Evolutionary conservation across 2,888 invertebrate species (phyloP).

Genomic region (Pyrrhia umbra): DNA sequence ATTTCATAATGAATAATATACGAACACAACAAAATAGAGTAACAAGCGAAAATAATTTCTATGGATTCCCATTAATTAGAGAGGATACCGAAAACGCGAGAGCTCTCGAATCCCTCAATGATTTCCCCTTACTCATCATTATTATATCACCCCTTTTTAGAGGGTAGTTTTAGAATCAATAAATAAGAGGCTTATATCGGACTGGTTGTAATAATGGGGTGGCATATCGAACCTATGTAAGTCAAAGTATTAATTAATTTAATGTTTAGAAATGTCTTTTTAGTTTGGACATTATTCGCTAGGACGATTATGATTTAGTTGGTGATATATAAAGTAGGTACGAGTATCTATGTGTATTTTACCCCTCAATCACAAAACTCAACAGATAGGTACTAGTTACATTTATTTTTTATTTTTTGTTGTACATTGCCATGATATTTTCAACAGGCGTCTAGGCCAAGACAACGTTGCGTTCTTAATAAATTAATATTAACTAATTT

Average conservation of each 20-base stretch:
- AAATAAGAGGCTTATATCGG: conserved; percentile 59
- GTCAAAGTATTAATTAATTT: conserved; percentile 16
- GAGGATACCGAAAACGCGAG: conserved; percentile 52
- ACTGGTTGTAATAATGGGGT: conserved; percentile 51
- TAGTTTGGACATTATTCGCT: not conserved
- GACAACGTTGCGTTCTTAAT: not conserved
- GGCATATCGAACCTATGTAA: conserved; percentile 40
- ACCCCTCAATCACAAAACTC: no score
- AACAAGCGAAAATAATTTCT: conserved; percentile 39
- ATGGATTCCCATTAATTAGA: conserved; percentile 59
- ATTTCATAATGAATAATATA: conserved; percentile 2
- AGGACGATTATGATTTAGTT: no score
- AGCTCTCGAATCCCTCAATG: conserved; percentile 47
- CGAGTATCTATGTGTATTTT: no score
- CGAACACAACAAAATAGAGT: conserved; percentile 28
- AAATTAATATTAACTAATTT: not conserved
- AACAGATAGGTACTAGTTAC: no score
- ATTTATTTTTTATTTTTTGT: no score
- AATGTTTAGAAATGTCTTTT: not conserved
- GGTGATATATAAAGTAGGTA: no score
- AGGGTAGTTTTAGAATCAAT: conserved; percentile 63
- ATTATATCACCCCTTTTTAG: conserved; percentile 56
- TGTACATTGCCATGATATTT: no score
- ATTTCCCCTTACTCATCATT: conserved; percentile 60
- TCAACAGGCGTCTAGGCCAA: not conserved